Evolutionary conservation across 30 jellyfish, hydroid and myxozoan species (phyloP).

Genomic region (Aurelia aurita complex sp. Pacific): DNA sequence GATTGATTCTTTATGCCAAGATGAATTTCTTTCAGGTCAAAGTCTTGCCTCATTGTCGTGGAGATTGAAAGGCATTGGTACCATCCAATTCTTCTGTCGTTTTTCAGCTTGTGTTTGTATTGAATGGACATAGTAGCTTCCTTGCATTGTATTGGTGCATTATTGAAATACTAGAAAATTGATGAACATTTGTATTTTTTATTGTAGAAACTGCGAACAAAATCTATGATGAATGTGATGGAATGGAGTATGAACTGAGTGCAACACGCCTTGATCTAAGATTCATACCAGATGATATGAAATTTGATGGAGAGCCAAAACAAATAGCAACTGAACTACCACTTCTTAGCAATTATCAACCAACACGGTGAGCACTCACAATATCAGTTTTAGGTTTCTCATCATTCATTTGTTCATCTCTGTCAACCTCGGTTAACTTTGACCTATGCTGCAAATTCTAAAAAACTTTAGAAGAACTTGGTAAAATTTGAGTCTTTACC

Average conservation of each 20-base stretch:
- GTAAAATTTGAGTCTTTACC: too few relatives aligned
- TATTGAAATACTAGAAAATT: not conserved
- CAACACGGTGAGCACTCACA: conserved; percentile 60
- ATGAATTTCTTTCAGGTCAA: too few relatives aligned
- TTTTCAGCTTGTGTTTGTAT: not conserved
- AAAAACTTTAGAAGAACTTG: too few relatives aligned
- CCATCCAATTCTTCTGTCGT: too few relatives aligned
- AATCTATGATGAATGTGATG: conserved; percentile 90
- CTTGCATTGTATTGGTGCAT: not conserved
- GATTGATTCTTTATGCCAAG: too few relatives aligned
- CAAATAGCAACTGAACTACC: conserved; percentile 70
- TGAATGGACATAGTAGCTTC: not conserved
- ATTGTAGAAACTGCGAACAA: conserved; percentile 75
- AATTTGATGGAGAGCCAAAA: conserved; percentile 79
- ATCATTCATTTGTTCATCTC: too few relatives aligned
- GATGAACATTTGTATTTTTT: not conserved
- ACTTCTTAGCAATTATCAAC: conserved; percentile 59
- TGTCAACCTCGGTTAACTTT: too few relatives aligned
- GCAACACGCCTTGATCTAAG: conserved; percentile 91
- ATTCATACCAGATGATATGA: conserved; percentile 85
- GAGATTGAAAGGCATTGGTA: too few relatives aligned
- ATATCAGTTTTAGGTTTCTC: too few relatives aligned
- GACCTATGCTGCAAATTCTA: too few relatives aligned
- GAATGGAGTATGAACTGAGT: conserved; percentile 84
- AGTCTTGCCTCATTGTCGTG: too few relatives aligned